Conservation (phyloP, 1,140 invertebrate species). For the Babylonia areolata region DNA sequence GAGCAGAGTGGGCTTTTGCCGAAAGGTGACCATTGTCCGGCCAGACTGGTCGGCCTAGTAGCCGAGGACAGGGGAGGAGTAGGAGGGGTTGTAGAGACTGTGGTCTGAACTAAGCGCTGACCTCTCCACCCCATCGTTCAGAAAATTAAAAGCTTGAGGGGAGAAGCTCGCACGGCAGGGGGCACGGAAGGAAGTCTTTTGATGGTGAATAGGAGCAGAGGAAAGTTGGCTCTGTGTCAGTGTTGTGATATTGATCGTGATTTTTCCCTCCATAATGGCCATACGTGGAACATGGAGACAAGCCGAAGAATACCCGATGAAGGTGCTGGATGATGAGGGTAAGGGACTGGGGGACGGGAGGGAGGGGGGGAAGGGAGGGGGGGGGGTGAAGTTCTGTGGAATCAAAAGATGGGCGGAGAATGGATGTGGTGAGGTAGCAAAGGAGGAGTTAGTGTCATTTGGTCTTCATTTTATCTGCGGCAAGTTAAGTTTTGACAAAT, state of each 20-base stretch:
- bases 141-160: conserved; percentile 27
- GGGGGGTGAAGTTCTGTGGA: too few species aligned
- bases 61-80: neutral
- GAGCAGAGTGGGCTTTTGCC: neutral
- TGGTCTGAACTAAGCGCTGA: conserved; percentile 3
- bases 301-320: neutral
- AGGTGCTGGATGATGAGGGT: neutral
- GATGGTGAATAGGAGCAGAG: too few species aligned
- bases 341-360: neutral
- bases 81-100: neutral
- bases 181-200: conserved; percentile 8
- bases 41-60: neutral
- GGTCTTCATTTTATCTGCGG: too few species aligned
- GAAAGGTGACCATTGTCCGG: conserved; percentile 24
- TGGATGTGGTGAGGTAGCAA: too few species aligned
- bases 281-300: neutral
- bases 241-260: conserved; percentile 27
- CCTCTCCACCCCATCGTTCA: conserved; percentile 8
- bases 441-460: too few species aligned
- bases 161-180: neutral
- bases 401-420: too few species aligned
- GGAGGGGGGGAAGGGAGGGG: neutral
- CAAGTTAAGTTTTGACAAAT: too few species aligned
- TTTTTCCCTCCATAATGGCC: neutral
- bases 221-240: conserved; percentile 15